These are phyloP conservation scores for Oophaga sylvatica DNA, from an alignment of 2,797 vertebrate genomes.

Conservation along the genomic window DNA sequence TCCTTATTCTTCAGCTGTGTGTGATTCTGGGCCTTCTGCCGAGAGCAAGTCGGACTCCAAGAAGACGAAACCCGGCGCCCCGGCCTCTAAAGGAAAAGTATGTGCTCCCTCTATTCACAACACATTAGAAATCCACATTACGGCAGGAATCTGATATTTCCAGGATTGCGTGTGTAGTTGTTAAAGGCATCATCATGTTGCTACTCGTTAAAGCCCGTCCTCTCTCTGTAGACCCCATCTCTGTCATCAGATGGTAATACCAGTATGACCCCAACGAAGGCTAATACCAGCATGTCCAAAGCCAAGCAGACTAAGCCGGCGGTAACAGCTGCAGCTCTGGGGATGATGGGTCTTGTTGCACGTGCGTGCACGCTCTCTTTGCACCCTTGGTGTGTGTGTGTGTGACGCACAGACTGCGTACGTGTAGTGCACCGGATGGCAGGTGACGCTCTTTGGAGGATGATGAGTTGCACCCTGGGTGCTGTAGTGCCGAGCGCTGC, in stretches of 20 bases:
- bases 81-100: conserved; percentile 88
- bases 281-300: conserved; percentile 67
- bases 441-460: conserved; percentile 43
- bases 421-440: not conserved
- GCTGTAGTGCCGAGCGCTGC: conserved; percentile 56
- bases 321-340: conserved; percentile 1
- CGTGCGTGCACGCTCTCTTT: not conserved
- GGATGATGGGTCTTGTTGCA: not conserved
- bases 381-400: not conserved
- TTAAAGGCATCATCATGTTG: not conserved
- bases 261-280: conserved; percentile 69
- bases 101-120: not conserved
- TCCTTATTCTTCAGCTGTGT: conserved; percentile 64
- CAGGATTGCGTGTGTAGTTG: too few relatives aligned
- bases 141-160: not conserved
- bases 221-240: conserved; percentile 52
- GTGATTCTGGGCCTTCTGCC: conserved; percentile 75
- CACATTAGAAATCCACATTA: not conserved
- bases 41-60: conserved; percentile 88
- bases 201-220: not conserved
- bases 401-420: not conserved
- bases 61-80: conserved; percentile 81
- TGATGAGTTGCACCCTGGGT: conserved; percentile 65
- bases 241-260: conserved; percentile 64
- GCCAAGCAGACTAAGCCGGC: conserved; percentile 67